phyloP scores from a whole-genome alignment of 2,888 invertebrate species.

The Hylaea fasciaria region DNA sequence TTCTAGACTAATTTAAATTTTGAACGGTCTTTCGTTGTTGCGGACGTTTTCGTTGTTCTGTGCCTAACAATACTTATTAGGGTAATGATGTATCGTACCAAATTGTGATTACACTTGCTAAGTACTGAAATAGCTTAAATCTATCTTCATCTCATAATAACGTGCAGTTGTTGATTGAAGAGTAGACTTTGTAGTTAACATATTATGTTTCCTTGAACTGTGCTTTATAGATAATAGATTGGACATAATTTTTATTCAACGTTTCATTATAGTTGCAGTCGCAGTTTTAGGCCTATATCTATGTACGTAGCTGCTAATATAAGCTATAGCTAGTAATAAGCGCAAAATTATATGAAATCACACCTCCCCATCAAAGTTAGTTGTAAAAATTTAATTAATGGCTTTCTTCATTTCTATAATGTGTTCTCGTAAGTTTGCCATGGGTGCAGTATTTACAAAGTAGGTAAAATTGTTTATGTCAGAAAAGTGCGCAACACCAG shows the following conservation, averaged over 20 bases:
- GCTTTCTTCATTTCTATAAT: conserved; percentile 6
- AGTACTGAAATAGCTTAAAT: neutral
- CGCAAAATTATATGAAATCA: no score
- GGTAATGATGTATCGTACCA: conserved; percentile 20
- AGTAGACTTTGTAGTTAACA: neutral
- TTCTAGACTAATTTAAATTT: conserved; percentile 72
- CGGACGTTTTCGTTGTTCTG: conserved; percentile 21
- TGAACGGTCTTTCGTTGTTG: conserved; percentile 58
- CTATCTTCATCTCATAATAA: neutral
- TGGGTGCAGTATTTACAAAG: conserved; percentile 38
- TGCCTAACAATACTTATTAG: conserved; percentile 15
- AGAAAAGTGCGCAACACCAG: conserved; percentile 36
- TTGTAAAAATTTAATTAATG: neutral
- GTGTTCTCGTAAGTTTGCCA: conserved; percentile 32
- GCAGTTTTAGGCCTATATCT: no score
- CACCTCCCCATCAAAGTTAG: neutral
- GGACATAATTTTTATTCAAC: no score
- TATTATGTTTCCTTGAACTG: no score
- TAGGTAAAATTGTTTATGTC: conserved; percentile 34
- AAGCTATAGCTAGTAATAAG: no score
- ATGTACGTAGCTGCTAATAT: no score
- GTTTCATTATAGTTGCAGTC: no score
- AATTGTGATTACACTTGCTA: conserved; percentile 16
- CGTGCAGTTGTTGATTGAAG: neutral
- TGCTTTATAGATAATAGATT: no score